phyloP scores from a whole-genome alignment of 2,113 vertebrate species.

The Sylvietta virens region DNA sequence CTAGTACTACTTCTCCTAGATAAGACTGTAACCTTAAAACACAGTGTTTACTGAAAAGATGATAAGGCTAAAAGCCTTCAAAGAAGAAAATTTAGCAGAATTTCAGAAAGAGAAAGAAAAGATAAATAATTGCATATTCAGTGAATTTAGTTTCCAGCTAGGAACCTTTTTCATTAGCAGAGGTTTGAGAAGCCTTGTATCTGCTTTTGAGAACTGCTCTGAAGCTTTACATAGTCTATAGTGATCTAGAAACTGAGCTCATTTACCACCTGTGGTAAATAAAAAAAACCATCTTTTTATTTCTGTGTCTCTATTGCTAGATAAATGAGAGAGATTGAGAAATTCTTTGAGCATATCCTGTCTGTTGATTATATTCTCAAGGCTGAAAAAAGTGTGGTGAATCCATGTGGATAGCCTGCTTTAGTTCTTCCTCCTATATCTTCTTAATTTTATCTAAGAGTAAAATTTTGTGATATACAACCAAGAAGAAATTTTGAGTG shows the following conservation, averaged over 20 bases:
- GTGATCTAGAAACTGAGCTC: background rate
- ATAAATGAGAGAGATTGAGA: background rate
- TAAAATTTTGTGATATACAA: background rate
- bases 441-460: background rate
- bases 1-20: background rate
- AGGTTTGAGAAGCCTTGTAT: background rate
- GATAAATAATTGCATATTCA: background rate
- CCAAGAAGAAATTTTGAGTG: background rate
- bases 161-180: background rate
- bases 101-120: background rate
- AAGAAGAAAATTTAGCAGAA: background rate
- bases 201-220: background rate
- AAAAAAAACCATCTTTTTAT: background rate
- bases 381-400: background rate
- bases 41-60: background rate
- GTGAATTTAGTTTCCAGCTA: background rate
- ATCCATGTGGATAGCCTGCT: background rate
- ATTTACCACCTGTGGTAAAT: background rate
- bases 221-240: background rate
- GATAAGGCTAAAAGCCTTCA: background rate
- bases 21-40: background rate
- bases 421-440: background rate
- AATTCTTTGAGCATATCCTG: background rate
- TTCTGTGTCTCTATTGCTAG: background rate
- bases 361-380: background rate